Evolutionary conservation across 2,888 invertebrate species (phyloP).

Genomic region (Andrena bicolor): DNA sequence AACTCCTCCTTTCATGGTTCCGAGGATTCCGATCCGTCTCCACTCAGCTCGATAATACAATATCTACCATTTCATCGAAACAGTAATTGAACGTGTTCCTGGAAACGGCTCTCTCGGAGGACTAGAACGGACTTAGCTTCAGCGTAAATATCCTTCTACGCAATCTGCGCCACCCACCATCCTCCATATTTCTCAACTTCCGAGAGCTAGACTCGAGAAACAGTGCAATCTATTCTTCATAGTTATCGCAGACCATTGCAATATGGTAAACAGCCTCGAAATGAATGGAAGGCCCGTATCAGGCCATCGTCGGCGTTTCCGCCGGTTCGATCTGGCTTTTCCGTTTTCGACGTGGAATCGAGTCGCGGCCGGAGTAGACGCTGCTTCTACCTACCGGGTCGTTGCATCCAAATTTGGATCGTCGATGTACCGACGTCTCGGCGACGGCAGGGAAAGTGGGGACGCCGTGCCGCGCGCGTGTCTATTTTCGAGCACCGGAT

Average conservation of each 20-base stretch:
- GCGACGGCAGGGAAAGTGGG: constrained; percentile 79
- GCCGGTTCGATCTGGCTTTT: constrained; percentile 28
- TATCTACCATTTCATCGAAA: not conserved
- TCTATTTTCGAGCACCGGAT: constrained; percentile 84
- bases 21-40: not conserved
- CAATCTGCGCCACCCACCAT: too few species aligned
- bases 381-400: constrained; percentile 81
- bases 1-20: constrained; percentile 10
- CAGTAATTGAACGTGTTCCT: too few species aligned
- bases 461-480: constrained; percentile 78
- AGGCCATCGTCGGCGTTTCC: not conserved
- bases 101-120: too few species aligned
- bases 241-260: too few species aligned
- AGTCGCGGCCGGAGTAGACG: constrained; percentile 44
- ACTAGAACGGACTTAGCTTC: too few species aligned
- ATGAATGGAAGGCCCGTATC: not conserved
- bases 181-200: too few species aligned
- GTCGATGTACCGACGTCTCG: constrained; percentile 83
- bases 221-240: too few species aligned
- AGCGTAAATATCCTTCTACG: too few species aligned
- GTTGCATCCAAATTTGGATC: constrained; percentile 88
- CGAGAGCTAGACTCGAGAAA: too few species aligned
- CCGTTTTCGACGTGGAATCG: constrained; percentile 54
- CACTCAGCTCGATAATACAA: not conserved
- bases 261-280: not conserved